These are phyloP conservation scores for Eurystomus gularis DNA, from an alignment of 2,113 vertebrate genomes.

Conservation along the genomic window DNA sequence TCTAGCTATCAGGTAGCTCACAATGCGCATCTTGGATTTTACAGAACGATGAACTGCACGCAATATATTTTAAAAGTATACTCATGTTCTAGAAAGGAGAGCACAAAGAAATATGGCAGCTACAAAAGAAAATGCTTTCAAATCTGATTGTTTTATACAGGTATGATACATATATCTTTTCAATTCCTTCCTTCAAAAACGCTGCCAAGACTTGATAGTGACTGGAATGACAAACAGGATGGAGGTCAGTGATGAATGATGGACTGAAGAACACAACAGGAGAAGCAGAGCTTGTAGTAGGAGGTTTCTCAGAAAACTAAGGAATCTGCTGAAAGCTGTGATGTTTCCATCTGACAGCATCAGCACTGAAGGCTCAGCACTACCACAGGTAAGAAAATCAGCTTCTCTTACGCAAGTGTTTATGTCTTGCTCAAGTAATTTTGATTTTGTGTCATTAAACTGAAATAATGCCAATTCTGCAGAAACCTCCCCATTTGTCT, in stretches of 20 bases:
- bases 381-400: conserved; percentile 30
- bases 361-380: not conserved
- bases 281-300: not conserved
- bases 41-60: not conserved
- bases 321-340: not conserved
- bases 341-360: not conserved
- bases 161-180: not conserved
- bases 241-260: not conserved
- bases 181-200: not conserved
- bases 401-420: not conserved
- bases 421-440: not conserved
- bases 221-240: not conserved
- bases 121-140: not conserved
- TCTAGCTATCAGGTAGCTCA: not conserved
- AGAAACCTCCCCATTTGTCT: not conserved
- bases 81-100: not conserved
- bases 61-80: not conserved
- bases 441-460: not conserved
- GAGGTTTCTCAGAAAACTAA: not conserved
- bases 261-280: not conserved
- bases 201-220: not conserved
- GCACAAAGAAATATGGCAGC: not conserved
- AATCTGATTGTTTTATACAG: not conserved
- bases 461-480: not conserved
- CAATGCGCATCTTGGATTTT: not conserved